These are phyloP conservation scores for Lophotis ruficrista DNA, from an alignment of 2,113 vertebrate genomes.

Conservation along the genomic window DNA sequence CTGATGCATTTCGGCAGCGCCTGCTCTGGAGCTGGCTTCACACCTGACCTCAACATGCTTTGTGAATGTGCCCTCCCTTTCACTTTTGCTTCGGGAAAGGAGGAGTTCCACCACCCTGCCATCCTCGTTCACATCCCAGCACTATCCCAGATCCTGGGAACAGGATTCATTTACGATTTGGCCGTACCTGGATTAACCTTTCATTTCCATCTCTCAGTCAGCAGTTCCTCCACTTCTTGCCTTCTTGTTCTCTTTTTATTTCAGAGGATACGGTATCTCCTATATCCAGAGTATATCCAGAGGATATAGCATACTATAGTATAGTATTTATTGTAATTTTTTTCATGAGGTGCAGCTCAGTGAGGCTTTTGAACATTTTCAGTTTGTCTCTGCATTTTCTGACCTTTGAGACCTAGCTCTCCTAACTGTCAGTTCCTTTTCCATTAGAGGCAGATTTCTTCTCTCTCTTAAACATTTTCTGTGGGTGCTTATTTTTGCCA, in stretches of 20 bases:
- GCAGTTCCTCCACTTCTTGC: neutral
- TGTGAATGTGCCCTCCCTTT: neutral
- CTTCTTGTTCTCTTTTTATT: neutral
- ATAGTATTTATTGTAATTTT: neutral
- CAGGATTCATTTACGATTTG: neutral
- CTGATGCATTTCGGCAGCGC: neutral
- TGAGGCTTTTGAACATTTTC: neutral
- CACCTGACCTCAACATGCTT: neutral
- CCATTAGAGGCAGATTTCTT: neutral
- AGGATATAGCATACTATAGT: neutral
- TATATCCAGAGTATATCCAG: neutral
- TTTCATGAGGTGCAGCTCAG: neutral
- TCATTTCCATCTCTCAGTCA: neutral
- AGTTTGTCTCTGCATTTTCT: neutral
- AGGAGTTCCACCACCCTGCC: neutral
- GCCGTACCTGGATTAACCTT: neutral
- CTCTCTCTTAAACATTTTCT: neutral
- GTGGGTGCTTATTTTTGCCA: neutral
- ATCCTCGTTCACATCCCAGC: neutral
- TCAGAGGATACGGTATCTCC: neutral
- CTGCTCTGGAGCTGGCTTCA: neutral
- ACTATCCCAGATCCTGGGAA: neutral
- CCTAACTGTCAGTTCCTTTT: neutral
- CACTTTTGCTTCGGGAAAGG: neutral
- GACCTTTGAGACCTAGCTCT: neutral